Evolutionary conservation across 2,797 vertebrate genomes (phyloP).

Genomic region (Rhyacichthys aspro): DNA sequence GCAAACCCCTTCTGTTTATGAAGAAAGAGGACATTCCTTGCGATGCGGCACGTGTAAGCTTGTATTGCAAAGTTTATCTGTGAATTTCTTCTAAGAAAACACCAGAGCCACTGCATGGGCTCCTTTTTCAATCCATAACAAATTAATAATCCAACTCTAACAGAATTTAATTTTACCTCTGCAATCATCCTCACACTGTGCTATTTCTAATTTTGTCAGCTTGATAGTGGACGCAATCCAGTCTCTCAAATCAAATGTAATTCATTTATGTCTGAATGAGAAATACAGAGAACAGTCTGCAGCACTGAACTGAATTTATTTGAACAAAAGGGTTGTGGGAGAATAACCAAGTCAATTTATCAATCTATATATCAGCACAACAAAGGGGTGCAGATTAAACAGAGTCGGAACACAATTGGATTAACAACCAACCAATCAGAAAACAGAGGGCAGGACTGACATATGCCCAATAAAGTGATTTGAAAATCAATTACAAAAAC

Average conservation of each 20-base stretch:
- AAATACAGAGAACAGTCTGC: neutral
- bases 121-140: neutral
- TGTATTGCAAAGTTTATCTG: too few relatives aligned
- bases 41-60: too few relatives aligned
- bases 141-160: neutral
- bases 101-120: too few relatives aligned
- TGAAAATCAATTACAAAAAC: too few relatives aligned
- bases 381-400: too few relatives aligned
- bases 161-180: neutral
- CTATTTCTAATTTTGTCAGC: neutral
- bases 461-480: too few relatives aligned
- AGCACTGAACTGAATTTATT: neutral
- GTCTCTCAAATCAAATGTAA: conserved; percentile 6
- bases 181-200: neutral
- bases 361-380: neutral
- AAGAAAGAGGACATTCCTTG: too few relatives aligned
- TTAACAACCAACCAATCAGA: too few relatives aligned
- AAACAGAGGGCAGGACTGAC: too few relatives aligned
- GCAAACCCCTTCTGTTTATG: conserved; percentile 19
- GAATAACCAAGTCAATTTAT: neutral
- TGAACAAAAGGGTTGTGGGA: neutral
- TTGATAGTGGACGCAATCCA: neutral
- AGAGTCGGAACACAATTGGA: too few relatives aligned
- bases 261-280: conserved; percentile 3
- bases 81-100: too few relatives aligned